Base-by-base conservation (phyloP, 2,113 vertebrate species). In the Calidris pygmaea region DNA sequence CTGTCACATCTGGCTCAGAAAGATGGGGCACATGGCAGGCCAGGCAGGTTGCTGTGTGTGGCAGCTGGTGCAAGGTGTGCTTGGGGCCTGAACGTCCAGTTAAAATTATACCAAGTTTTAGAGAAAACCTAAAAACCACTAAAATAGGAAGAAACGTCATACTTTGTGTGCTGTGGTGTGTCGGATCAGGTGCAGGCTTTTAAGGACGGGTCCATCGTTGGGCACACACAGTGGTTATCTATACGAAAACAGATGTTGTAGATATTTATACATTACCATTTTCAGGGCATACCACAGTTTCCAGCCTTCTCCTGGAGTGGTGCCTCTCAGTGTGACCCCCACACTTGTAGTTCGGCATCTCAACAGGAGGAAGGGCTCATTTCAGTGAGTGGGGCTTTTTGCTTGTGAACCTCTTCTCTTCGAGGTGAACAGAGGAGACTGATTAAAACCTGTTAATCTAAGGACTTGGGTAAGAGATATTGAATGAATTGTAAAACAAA, bases 121-220 rank as follows among this genome's bases (percentile, higher is more conserved):
- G 43, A 45, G 29, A 47, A 81, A 79, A 75, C 45, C 2, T 43
- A 2, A 27, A 78, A 21, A 9, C 11, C 35, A 27, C 34, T 34
- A 19, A 74, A 50, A 87, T 3, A 4, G 6, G 63, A 79, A 66
- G 74, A 48, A 75, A 53, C 34, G 15, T 65, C 59, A 29, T 37
- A 20, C 8, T 65, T 32, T 29, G 16, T 8, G 18, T 29, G 26
- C 29, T 58, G 62, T 30, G 45, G 17, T 9, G 14, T 3, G 1
- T 47, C 0, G 6, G 45, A 43, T 45, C 0, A 0, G 18, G 32
- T 6, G 9, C 0, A 0, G 29, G 62, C 6, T 65, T 88, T 58
- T 35, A 47, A 73, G 77, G 67, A 37, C 0, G 1, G 32, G 50
- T 16, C 16, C 63, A 4, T 30, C 26, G 2, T 26, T 37, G 53